phyloP scores from a whole-genome alignment of 2,113 vertebrate species.

The Halichoeres trimaculatus region DNA sequence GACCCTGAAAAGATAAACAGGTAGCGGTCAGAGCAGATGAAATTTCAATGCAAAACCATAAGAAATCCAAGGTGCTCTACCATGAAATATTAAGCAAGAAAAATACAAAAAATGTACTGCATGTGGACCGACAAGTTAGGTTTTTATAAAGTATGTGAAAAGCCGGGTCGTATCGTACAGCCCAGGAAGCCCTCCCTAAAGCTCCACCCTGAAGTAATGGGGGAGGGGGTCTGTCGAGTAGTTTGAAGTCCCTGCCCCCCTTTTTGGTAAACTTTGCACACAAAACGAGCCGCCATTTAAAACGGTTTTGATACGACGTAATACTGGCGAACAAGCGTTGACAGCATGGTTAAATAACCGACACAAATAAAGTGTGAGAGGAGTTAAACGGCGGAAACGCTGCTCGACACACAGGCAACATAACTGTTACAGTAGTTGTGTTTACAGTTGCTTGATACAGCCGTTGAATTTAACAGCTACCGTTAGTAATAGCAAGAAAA shows the following conservation, averaged over 20 bases:
- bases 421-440: background rate
- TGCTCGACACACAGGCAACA: background rate
- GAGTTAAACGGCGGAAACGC: background rate
- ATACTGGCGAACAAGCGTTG: background rate
- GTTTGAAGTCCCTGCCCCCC: conserved; percentile 76
- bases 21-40: background rate
- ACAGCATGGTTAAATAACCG: conserved; percentile 2
- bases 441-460: background rate
- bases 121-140: background rate
- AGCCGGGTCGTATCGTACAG: conserved; percentile 23
- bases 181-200: conserved; percentile 49
- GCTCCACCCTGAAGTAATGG: conserved; percentile 70
- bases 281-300: conserved; percentile 81
- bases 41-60: background rate
- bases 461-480: conserved; percentile 5
- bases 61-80: background rate
- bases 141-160: background rate
- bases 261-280: conserved; percentile 84
- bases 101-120: background rate
- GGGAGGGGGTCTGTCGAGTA: conserved; percentile 63
- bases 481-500: conserved; percentile 1
- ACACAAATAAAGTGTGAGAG: conserved; percentile 3
- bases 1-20: background rate
- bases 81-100: background rate
- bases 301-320: conserved; percentile 41